phyloP scores from a whole-genome alignment of 2,888 invertebrate genomes.

The Steinernema carpocapsae region DNA sequence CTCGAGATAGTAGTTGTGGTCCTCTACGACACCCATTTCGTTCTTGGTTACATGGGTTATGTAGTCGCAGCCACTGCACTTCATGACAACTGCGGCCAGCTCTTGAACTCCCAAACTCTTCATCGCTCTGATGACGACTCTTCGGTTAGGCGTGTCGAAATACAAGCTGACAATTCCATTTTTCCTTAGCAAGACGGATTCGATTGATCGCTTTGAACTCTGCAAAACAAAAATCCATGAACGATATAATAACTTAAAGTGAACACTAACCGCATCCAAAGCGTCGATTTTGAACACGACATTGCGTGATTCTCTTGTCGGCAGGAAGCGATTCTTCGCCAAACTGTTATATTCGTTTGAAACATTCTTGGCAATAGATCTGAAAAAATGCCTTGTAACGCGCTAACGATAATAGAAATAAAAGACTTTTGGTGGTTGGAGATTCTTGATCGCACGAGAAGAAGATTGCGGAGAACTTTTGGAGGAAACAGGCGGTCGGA shows the following conservation, averaged over 20 bases:
- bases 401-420: too few species aligned
- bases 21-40: background rate
- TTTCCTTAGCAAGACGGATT: background rate
- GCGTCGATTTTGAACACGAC: background rate
- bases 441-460: background rate
- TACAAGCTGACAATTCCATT: background rate
- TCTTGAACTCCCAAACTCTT: background rate
- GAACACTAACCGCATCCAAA: too few species aligned
- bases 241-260: too few species aligned
- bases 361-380: background rate
- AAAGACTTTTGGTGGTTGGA: background rate
- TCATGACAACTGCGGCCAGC: background rate
- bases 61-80: background rate
- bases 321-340: background rate
- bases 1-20: background rate
- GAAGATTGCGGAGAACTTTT: background rate
- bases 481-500: background rate
- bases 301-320: background rate
- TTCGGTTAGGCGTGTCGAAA: background rate
- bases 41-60: background rate
- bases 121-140: background rate
- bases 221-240: background rate
- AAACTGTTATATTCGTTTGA: background rate
- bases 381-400: background rate
- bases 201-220: background rate